Base-by-base conservation (phyloP, 1,140 invertebrate species). In the Pissodes strobi region DNA sequence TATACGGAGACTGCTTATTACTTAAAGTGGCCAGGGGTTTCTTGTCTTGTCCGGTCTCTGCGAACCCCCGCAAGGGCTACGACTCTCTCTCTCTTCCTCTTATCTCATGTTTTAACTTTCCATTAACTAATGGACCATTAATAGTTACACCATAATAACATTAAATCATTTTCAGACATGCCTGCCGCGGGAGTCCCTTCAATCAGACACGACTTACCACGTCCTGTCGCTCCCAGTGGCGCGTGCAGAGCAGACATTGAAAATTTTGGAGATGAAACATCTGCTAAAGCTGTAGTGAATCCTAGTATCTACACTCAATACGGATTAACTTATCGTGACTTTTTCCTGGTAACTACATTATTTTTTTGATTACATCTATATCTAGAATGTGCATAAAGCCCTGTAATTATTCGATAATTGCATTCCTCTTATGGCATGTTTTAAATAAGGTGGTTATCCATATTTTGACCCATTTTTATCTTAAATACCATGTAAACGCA, bases 281-380 rank as follows among this genome's bases (percentile, higher is more conserved):
- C 57, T 6, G 67, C 66, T 3, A 70, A 56, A 23, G 53, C 69
- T 22, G 22, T 74, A 10, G 19, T 76, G 9, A 74, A 73, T 64
- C 76, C 74, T 0, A 74, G 68, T 43, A 71, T 77, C 22, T 72
- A 69, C 27, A 71, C 70, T 4, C 72, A 72, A 39, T 76, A 71
- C 61, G 71, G 70, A 12, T 39, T 77, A 34, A 68, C 64, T 1
- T 71, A 70, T 38, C 46, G 69, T 21, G 75, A 77, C 61, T 75
- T 75, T 39, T 71, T 71, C 25, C 10, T 59, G 48, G 74, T 76
- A 62, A 69, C 34, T 56, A 18, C 19, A 19, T 25, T 13, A 2
- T 5, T 15, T 49, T 19, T 38, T 2, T n/a, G n/a, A n/a, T n/a
- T n/a, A 2, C 1, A 43, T 15, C 1, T n/a, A 43, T 23, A 8